Base-by-base conservation (phyloP, 2,888 invertebrate genomes). In the Drosophila cognata region DNA sequence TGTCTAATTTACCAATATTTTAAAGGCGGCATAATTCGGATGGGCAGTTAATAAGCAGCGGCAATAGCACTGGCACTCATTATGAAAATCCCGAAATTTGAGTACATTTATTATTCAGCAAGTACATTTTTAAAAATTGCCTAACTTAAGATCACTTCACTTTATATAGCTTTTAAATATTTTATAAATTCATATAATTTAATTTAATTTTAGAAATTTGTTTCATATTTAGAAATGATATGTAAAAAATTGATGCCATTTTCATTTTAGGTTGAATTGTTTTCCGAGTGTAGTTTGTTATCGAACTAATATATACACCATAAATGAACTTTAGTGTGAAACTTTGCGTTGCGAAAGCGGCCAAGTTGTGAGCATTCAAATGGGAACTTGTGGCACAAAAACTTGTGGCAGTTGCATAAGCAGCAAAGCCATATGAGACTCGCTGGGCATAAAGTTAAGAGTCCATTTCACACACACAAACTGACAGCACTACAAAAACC, bases 331-430 rank as follows among this genome's bases (percentile, higher is more conserved):
- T 53, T n/a, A 28, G n/a, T 10, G n/a, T n/a, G 33, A 28, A 55
- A 43, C 31, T 33, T 43, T 53, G 35, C 5, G 21, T 52, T 52
- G 38, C 31, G 33, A 48, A 38, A 56, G 35, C 29, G 60, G 71
- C 46, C 29, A 60, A 66, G 41, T 55, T 59, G 56, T 51, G 31
- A 48, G 63, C 71, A 77, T 72, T 59, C 59, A 67, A 75, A 74
- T 72, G 60, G 55, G 57, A 74, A 58, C 61, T 46, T 16, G 41
- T 43, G 55, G 68, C 62, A 50, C 8, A n/a, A 21, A 56, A 73
- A 74, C 48, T 72, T 73, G 43, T 64, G 29, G 36, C 58, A 61
- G 77, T 81, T 86, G 77, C 79, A 74, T 68, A 71, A 43, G 16
- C 51, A 84, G 66, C 43, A 58, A 77, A 73, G 28, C 46, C 73